A percentile compares a stretch with the other conserved stretches of the same genome.
Conservation (phyloP, 2,113 vertebrate species). For the Peucedramus taeniatus region DNA sequence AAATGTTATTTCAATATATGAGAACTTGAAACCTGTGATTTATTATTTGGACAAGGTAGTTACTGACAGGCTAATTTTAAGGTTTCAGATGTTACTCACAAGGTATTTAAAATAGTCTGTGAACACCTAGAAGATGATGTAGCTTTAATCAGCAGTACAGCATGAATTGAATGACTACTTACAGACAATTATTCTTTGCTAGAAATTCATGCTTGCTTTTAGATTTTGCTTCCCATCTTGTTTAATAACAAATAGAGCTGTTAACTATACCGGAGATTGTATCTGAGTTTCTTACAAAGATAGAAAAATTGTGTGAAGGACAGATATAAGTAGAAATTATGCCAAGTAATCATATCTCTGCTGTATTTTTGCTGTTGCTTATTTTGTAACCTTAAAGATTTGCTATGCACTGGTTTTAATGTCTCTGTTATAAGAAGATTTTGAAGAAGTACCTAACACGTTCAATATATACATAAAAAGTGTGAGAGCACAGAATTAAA, state of each 20-base stretch:
- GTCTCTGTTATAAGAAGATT: not conserved
- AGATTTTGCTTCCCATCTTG: not conserved
- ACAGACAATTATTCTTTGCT: not conserved
- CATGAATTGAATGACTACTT: not conserved
- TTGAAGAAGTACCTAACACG: not conserved
- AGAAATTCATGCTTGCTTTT: not conserved
- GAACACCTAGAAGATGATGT: not conserved
- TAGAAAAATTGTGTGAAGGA: not conserved
- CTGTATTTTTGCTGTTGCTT: not conserved
- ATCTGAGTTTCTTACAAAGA: not conserved
- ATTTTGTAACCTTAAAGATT: not conserved
- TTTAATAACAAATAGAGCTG: slow-evolving; percentile 6
- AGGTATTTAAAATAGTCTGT: not conserved
- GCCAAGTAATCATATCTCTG: not conserved
- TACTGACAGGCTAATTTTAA: not conserved
- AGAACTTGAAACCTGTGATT: not conserved
- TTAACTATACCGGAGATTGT: not conserved
- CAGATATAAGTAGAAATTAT: not conserved
- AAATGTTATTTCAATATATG: not conserved
- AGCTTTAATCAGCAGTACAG: not conserved
- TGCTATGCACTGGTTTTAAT: not conserved
- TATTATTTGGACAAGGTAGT: not conserved
- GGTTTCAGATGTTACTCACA: not conserved
- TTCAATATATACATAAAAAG: not conserved
- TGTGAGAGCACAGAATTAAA: not conserved